Conservation (phyloP, 2,113 vertebrate species). For the Carassius gibelio region DNA sequence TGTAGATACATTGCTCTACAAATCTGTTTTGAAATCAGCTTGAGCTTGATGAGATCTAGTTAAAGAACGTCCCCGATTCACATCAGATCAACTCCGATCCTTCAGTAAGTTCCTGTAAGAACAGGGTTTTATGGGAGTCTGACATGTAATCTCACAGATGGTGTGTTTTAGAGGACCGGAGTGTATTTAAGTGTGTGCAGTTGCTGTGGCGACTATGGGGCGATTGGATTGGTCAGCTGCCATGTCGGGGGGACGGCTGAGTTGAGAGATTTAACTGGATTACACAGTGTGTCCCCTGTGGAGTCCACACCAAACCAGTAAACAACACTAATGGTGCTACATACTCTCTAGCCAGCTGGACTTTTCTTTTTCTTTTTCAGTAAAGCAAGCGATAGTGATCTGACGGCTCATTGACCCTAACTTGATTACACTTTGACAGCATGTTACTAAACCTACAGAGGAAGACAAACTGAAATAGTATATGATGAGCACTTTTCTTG, state of each 20-base stretch:
- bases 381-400: neutral
- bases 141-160: slow-evolving; percentile 40
- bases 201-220: slow-evolving; percentile 27
- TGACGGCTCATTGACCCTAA: neutral
- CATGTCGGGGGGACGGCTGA: neutral
- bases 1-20: neutral
- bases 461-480: neutral
- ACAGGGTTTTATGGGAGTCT: slow-evolving; percentile 8
- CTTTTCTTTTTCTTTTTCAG: slow-evolving; percentile 1
- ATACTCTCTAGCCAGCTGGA: neutral
- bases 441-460: neutral
- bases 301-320: slow-evolving; percentile 21
- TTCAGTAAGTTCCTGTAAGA: slow-evolving; percentile 7
- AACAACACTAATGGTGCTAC: slow-evolving; percentile 15
- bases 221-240: slow-evolving; percentile 26
- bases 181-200: slow-evolving; percentile 28
- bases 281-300: slow-evolving; percentile 23
- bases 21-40: slow-evolving; percentile 25
- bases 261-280: slow-evolving; percentile 47
- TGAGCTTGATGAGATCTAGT: slow-evolving; percentile 25
- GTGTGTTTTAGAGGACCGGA: slow-evolving; percentile 6
- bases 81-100: neutral
- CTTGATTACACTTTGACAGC: neutral
- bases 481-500: neutral
- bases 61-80: slow-evolving; percentile 7